Conservation (phyloP, 2,113 vertebrate species). For the Vimba vimba region DNA sequence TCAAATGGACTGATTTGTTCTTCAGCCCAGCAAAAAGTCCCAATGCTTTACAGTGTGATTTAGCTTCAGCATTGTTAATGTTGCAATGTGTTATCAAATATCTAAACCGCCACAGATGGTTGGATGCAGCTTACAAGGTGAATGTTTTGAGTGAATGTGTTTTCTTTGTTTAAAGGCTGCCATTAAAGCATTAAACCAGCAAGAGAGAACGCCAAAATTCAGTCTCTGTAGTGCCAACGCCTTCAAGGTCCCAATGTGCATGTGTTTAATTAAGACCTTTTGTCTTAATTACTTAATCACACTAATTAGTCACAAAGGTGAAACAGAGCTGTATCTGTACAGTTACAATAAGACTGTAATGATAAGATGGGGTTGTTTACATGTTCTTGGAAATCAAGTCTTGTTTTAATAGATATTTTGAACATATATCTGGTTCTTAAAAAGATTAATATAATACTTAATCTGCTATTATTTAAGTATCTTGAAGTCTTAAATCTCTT, state of each 20-base stretch:
- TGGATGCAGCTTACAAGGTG: neutral
- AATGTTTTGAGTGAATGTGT: slow-evolving; percentile 34
- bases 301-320: slow-evolving; percentile 75
- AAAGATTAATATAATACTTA: neutral
- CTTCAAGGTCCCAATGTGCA: slow-evolving; percentile 71
- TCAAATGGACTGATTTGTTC: slow-evolving; percentile 43
- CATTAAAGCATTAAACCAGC: slow-evolving; percentile 54
- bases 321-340: slow-evolving; percentile 56
- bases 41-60: slow-evolving; percentile 15
- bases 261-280: slow-evolving; percentile 62
- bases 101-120: slow-evolving; percentile 25
- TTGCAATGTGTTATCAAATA: slow-evolving; percentile 24
- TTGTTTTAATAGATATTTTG: neutral
- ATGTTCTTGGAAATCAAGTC: neutral
- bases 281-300: slow-evolving; percentile 79
- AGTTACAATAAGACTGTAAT: neutral
- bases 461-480: neutral
- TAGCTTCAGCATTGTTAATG: slow-evolving; percentile 51
- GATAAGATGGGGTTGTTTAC: neutral
- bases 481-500: neutral
- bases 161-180: slow-evolving; percentile 35
- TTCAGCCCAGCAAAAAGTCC: slow-evolving; percentile 20
- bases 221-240: slow-evolving; percentile 59
- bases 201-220: slow-evolving; percentile 63
- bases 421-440: neutral